Evolutionary conservation across 2,797 vertebrate genomes (phyloP).

Genomic region (Gephyroberyx darwinii): DNA sequence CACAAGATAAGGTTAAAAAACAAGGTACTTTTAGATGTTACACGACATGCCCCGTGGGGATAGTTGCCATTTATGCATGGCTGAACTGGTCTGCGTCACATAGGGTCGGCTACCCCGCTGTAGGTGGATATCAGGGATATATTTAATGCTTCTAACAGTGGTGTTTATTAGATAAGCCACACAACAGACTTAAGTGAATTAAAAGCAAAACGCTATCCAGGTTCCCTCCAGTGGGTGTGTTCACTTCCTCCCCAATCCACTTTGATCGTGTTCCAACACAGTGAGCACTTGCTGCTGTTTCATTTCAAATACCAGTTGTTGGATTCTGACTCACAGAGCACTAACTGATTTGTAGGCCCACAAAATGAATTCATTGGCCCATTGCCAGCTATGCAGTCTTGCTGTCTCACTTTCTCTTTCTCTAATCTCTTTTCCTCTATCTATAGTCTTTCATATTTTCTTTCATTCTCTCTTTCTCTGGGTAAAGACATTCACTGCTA

Average conservation of each 20-base stretch:
- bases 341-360: slow-evolving; percentile 70
- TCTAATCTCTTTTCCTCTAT: slow-evolving; percentile 38
- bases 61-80: slow-evolving; percentile 78
- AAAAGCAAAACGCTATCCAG: slow-evolving; percentile 51
- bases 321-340: slow-evolving; percentile 57
- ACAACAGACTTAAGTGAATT: slow-evolving; percentile 59
- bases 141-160: slow-evolving; percentile 50
- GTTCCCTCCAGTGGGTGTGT: slow-evolving; percentile 27
- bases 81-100: slow-evolving; percentile 60
- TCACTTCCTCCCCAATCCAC: slow-evolving; percentile 43
- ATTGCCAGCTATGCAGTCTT: slow-evolving; percentile 69
- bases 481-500: slow-evolving; percentile 33
- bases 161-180: slow-evolving; percentile 57
- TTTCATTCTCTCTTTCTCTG: slow-evolving; percentile 4
- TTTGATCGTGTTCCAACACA: slow-evolving; percentile 61
- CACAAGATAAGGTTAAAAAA: slow-evolving; percentile 64
- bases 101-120: slow-evolving; percentile 59
- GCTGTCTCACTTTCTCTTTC: slow-evolving; percentile 49
- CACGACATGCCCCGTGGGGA: slow-evolving; percentile 59
- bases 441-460: slow-evolving; percentile 45
- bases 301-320: slow-evolving; percentile 51
- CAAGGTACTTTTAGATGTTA: slow-evolving; percentile 56
- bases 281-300: slow-evolving; percentile 50
- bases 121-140: slow-evolving; percentile 57
- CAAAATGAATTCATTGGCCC: slow-evolving; percentile 72